These are phyloP conservation scores for Alviniconcha strummeri DNA, from an alignment of 2,888 invertebrate species.

Conservation along the genomic window DNA sequence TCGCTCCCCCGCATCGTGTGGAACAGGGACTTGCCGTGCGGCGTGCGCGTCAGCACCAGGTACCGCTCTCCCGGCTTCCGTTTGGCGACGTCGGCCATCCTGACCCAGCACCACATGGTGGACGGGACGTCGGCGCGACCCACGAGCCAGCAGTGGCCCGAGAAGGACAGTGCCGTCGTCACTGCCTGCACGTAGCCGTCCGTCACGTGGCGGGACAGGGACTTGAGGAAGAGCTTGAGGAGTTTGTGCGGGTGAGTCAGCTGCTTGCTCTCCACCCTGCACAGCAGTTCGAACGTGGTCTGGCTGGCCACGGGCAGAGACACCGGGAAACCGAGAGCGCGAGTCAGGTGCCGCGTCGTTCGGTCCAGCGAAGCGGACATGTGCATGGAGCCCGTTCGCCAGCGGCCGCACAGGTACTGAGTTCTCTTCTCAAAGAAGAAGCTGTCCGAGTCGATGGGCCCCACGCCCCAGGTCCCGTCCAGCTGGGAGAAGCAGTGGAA, in stretches of 20 bases:
- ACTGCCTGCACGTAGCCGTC: conserved; percentile 25
- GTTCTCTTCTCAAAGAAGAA: conserved; percentile 33
- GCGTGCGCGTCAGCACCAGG: neutral
- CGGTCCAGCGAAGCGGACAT: conserved; percentile 26
- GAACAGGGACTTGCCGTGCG: neutral
- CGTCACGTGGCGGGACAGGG: conserved; percentile 28
- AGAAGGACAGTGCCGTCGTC: conserved; percentile 16
- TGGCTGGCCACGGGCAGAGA: conserved; percentile 22
- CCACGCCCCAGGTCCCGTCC: conserved; percentile 30
- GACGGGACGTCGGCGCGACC: conserved; percentile 22
- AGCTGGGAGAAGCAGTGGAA: conserved; percentile 27
- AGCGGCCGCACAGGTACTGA: conserved; percentile 15
- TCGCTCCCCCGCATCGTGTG: conserved; percentile 7
- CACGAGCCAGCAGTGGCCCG: conserved; percentile 22
- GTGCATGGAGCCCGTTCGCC: conserved; percentile 24
- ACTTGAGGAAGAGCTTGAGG: conserved; percentile 29
- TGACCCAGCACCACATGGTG: conserved; percentile 34
- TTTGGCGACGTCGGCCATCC: conserved; percentile 13
- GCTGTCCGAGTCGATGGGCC: conserved; percentile 23
- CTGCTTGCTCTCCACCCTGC: conserved; percentile 29
- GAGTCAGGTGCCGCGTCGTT: conserved; percentile 21
- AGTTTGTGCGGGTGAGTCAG: conserved; percentile 35
- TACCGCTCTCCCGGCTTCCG: neutral
- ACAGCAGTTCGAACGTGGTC: conserved; percentile 33
- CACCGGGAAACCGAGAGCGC: conserved; percentile 29